These are phyloP conservation scores for Proterorhinus semilunaris DNA, from an alignment of 2,113 vertebrate genomes.

Conservation along the genomic window DNA sequence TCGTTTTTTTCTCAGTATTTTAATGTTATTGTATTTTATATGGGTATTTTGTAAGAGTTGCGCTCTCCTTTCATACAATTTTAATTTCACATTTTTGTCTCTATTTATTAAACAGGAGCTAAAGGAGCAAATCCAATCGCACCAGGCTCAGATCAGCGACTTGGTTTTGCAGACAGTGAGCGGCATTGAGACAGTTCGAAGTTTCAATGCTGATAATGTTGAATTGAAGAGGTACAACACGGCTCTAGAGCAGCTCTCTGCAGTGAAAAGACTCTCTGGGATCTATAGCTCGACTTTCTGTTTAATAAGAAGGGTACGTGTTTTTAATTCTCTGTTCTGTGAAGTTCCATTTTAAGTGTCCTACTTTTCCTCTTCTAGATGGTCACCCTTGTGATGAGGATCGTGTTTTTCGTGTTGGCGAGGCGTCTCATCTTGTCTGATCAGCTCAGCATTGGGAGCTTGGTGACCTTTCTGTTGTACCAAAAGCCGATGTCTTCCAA, in stretches of 20 bases:
- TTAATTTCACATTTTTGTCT: not conserved
- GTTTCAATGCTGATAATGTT: conserved; percentile 75
- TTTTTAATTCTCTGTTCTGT: not conserved
- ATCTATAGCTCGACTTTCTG: conserved; percentile 50
- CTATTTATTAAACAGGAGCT: conserved; percentile 55
- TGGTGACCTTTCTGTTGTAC: conserved; percentile 87
- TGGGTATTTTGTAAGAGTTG: no score
- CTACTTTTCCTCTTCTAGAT: conserved; percentile 52
- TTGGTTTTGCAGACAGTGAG: conserved; percentile 74
- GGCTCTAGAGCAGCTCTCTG: conserved; percentile 61
- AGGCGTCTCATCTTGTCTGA: conserved; percentile 72
- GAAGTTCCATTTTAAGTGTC: no score
- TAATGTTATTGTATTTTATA: no score
- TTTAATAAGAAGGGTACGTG: conserved; percentile 73
- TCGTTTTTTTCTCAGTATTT: no score
- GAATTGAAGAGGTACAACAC: conserved; percentile 74
- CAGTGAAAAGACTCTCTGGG: conserved; percentile 63
- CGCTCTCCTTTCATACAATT: not conserved
- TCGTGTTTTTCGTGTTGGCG: conserved; percentile 76
- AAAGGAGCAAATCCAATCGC: conserved; percentile 77
- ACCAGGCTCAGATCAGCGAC: conserved; percentile 71
- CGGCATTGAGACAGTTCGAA: conserved; percentile 77
- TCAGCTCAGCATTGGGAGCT: conserved; percentile 71
- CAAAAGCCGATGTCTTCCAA: conserved; percentile 70
- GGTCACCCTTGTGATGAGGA: conserved; percentile 65